Evolutionary conservation across 1,140 invertebrate species (phyloP), one percentile per base, ranked within the genome.

Genomic region (Polypedilum vanderplanki): DNA sequence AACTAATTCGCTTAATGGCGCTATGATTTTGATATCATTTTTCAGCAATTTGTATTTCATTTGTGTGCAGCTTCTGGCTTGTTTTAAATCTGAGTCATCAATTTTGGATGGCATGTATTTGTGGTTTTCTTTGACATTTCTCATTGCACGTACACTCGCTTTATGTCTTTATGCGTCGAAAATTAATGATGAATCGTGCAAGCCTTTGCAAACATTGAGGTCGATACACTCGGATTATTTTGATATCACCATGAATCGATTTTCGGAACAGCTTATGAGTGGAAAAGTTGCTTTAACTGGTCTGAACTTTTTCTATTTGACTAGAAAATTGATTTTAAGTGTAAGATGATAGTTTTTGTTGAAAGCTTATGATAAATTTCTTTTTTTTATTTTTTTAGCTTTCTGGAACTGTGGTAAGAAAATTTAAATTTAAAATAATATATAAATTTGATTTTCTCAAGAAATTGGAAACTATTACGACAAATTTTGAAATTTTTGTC

Each of bases 1-100:
- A 3, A 70, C 65, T 1, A 70, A 70, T 70, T 1, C 9, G 17
- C 5, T 70, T n/a, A 70, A 70, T 20, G 65, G 65, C 17, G 65
- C 17, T 20, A 70, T 17, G 5, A 70, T 70, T 70, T 70, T 70
- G 17, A 70, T 70, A 70, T 70, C 65, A 70, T 70, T 70, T 70
- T 70, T 70, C 20, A 70, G 65, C 20, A 70, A 70, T 70, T 70
- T 70, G 5, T 70, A 70, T 18, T 70, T 70, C 5, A 70, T 70
- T 70, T 70, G 65, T 10, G 65, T 70, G 7, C 65, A 70, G 18
- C 10, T 70, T 4, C 10, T 70, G 4, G 65, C n/a, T 18, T 70
- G 65, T 5, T 70, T 70, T 18, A 70, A 70, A 20, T 70, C 65
- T 5, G 65, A 70, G 9, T 70, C 65, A 18, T 70, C 65, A 22